Percentiles rank a stretch among this genome's conserved stretches.
Conservation (phyloP, 2,113 vertebrate species). For the Corythaixoides concolor region DNA sequence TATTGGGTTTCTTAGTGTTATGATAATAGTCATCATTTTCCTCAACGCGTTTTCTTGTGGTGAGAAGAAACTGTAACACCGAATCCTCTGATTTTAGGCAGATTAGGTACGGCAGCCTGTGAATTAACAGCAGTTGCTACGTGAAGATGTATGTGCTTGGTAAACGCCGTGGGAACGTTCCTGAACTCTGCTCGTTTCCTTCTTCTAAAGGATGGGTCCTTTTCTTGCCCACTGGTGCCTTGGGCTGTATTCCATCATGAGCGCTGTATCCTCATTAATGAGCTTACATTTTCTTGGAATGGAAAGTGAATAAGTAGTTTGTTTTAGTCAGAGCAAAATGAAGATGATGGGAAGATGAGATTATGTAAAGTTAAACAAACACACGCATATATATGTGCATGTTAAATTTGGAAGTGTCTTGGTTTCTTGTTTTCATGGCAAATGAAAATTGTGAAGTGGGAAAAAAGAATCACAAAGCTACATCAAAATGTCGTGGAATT, state of each 20-base stretch:
- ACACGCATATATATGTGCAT: rapidly evolving
- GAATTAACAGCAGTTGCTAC: background rate
- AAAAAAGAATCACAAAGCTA: background rate
- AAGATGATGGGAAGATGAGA: background rate
- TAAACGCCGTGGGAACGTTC: background rate
- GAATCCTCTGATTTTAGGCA: background rate
- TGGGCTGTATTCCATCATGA: rapidly evolving
- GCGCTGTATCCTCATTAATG: rapidly evolving
- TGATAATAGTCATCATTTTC: background rate
- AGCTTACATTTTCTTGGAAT: rapidly evolving
- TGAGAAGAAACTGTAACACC: background rate
- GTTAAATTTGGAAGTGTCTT: background rate
- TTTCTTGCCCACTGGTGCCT: background rate
- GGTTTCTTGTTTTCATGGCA: background rate
- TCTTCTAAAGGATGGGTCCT: background rate
- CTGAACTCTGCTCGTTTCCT: background rate
- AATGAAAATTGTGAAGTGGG: background rate
- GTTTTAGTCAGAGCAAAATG: background rate
- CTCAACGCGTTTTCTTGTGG: background rate
- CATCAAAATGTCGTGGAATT: background rate
- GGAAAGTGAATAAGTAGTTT: background rate
- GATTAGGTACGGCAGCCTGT: background rate
- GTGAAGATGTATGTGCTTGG: rapidly evolving
- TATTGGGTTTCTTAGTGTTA: background rate
- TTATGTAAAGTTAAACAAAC: background rate